These are phyloP conservation scores for Caerostris extrusa DNA, from an alignment of 1,140 invertebrate genomes.

Conservation along the genomic window DNA sequence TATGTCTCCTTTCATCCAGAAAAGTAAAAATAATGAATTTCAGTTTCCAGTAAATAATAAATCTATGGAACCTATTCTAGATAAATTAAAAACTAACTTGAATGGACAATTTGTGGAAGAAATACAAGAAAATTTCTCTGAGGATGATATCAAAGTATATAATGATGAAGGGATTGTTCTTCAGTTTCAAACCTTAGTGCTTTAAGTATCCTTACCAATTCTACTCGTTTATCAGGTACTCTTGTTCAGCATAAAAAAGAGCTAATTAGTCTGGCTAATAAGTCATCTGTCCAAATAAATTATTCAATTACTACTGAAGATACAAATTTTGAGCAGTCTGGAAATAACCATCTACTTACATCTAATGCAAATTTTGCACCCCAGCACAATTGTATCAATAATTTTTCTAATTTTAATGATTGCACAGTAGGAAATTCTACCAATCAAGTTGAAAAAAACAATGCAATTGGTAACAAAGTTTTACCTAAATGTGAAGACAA, in stretches of 20 bases:
- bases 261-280: neutral
- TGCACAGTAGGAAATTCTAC: neutral
- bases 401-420: neutral
- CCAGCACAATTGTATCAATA: neutral
- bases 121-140: neutral
- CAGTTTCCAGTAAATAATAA: neutral
- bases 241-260: neutral
- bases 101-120: neutral
- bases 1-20: constrained; percentile 53
- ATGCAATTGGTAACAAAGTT: neutral
- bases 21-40: constrained; percentile 34
- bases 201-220: neutral
- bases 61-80: constrained; percentile 28
- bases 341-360: neutral
- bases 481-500: neutral
- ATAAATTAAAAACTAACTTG: neutral
- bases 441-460: neutral
- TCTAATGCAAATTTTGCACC: neutral
- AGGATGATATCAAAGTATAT: constrained; percentile 50
- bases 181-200: constrained; percentile 53
- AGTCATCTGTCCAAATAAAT: constrained; percentile 15
- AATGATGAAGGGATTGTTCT: constrained; percentile 45
- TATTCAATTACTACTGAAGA: neutral
- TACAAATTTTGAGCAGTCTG: neutral
- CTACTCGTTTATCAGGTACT: neutral